Base-by-base conservation (phyloP, 2,797 vertebrate genomes). In the Scyliorhinus canicula region DNA sequence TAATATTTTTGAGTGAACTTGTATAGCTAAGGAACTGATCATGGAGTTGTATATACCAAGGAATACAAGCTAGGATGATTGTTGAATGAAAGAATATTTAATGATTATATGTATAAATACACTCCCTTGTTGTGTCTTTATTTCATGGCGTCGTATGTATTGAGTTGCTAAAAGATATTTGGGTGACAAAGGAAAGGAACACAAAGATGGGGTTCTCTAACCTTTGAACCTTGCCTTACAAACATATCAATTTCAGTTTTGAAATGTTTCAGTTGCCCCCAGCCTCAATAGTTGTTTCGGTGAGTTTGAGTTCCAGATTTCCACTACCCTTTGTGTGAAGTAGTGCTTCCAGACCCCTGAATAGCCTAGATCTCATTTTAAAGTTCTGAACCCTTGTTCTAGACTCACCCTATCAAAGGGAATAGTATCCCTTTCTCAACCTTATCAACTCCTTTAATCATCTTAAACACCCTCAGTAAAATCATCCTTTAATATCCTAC, bases 1-100 rank as follows among this genome's bases (percentile, higher is more conserved):
- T 94, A 94, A 94, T 94, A 74, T 94, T 94, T 94, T 94, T 94
- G 93, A 94, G 67, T 71, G 67, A 94, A 94, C 63, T 47, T 93
- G 91, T 94, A 74, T 94, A 69, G 47, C 47, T 94, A 71, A 94
- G 65, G 67, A 94, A n/a, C 31, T 94, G 93, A 94, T 94, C 65
- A 71, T 74, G 93, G 47, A 94, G 47, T 94, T 94, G 93, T 94
- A 94, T 52, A 94, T 94, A 94, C 67, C 65, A 24, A 94, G 67
- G 93, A 94, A 94, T 69, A 71, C 93, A 74, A 71, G 67, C 93
- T 94, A 69, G 93, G 40, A 71, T 52, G 31, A 94, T 71, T 94
- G 93, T 94, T 74, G 93, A 94, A 21, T 14, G 50, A 94, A 26
- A 69, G 65, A 71, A 94, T 94, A 94, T 94, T 94, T 94, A 94